Conservation (phyloP, 2,888 invertebrate species). For the Ochropleura plecta region DNA sequence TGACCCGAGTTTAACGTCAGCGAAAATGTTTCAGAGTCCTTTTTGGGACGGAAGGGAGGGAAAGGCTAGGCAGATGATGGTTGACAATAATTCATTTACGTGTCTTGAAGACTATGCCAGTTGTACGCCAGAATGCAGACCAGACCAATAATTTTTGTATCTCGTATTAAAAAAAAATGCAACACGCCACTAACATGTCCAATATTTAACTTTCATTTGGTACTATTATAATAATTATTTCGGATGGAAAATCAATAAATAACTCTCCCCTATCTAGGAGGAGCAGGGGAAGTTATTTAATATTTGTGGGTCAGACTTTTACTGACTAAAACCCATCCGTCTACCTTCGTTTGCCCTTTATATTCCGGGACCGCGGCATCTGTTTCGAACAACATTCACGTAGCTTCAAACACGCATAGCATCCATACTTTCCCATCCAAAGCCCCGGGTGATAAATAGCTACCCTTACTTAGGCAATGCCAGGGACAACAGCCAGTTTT, state of each 20-base stretch:
- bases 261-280: too few relatives aligned
- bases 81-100: background rate
- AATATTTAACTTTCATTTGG: background rate
- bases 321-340: too few relatives aligned
- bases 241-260: too few relatives aligned
- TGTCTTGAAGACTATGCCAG: background rate
- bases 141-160: background rate
- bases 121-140: background rate
- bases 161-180: too few relatives aligned
- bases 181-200: background rate
- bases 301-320: too few relatives aligned
- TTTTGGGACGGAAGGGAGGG: too few relatives aligned
- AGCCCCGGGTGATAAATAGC: too few relatives aligned
- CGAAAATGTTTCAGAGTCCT: conserved; percentile 31
- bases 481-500: background rate
- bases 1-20: conserved; percentile 50
- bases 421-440: background rate
- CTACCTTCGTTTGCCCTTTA: too few relatives aligned
- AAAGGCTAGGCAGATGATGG: too few relatives aligned
- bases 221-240: background rate
- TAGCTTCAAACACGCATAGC: background rate
- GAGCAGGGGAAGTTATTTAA: too few relatives aligned
- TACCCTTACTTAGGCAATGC: background rate
- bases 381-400: background rate
- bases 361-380: too few relatives aligned